Evolutionary conservation across 1,140 invertebrate species (phyloP).

Genomic region (Aphaenogaster rudis): DNA sequence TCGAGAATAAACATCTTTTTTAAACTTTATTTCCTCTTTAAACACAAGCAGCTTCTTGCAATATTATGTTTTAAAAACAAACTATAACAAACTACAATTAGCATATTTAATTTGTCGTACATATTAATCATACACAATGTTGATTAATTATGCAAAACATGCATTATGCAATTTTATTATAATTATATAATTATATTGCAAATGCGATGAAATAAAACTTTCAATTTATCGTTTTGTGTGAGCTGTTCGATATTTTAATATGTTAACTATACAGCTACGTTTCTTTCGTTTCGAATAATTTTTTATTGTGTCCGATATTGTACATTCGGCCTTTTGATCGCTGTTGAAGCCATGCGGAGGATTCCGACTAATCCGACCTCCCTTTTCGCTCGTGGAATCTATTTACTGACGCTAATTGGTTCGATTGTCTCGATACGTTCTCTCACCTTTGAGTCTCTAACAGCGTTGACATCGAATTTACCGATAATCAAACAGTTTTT

Average conservation of each 20-base stretch:
- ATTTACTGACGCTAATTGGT: slow-evolving; percentile 75
- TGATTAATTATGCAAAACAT: slow-evolving; percentile 11
- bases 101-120: slow-evolving; percentile 14
- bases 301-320: slow-evolving; percentile 5
- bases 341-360: neutral
- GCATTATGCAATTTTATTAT: slow-evolving; percentile 27
- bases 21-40: slow-evolving; percentile 18
- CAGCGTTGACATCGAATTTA: slow-evolving; percentile 43
- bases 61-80: slow-evolving; percentile 18
- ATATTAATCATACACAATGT: slow-evolving; percentile 30
- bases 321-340: slow-evolving; percentile 13
- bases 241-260: neutral
- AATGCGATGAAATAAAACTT: slow-evolving; percentile 18
- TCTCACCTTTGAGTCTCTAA: slow-evolving; percentile 31
- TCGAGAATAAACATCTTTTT: slow-evolving; percentile 45
- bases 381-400: slow-evolving; percentile 52
- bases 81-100: slow-evolving; percentile 9
- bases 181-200: slow-evolving; percentile 8
- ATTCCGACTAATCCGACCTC: slow-evolving; percentile 46
- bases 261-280: slow-evolving; percentile 20
- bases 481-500: slow-evolving; percentile 59
- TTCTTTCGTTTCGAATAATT: neutral
- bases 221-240: neutral
- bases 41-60: slow-evolving; percentile 13
- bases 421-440: slow-evolving; percentile 71